Percentiles rank a stretch among this genome's conserved stretches.
These are phyloP conservation scores for Ceryle rudis DNA, from an alignment of 2,797 vertebrate genomes.

Conservation along the genomic window DNA sequence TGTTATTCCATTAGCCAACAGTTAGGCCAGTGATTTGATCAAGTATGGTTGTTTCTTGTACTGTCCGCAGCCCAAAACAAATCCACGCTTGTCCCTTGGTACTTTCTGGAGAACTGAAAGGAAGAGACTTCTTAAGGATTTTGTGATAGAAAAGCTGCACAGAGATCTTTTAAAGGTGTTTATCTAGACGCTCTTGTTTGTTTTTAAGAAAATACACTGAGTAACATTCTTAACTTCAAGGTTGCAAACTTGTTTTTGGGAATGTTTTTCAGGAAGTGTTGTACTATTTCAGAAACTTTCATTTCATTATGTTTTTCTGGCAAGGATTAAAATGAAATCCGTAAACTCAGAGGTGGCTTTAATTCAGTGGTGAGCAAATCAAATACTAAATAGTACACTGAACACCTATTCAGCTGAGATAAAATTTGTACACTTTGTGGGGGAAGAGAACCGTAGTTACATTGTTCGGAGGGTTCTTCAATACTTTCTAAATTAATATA, in stretches of 20 bases:
- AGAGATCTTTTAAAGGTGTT: conserved; percentile 70
- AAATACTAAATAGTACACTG: conserved; percentile 54
- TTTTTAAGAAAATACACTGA: conserved; percentile 70
- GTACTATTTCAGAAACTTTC: conserved; percentile 41
- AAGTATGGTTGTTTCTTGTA: conserved; percentile 67
- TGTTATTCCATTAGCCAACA: conserved; percentile 51
- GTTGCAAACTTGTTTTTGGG: conserved; percentile 56
- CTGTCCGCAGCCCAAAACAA: conserved; percentile 65
- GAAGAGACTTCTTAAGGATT: conserved; percentile 71
- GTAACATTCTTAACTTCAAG: conserved; percentile 66
- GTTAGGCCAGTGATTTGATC: conserved; percentile 64
- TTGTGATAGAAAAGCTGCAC: conserved; percentile 68
- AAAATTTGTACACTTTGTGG: conserved; percentile 26
- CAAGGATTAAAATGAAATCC: conserved; percentile 39
- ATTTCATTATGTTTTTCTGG: conserved; percentile 31
- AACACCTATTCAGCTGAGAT: conserved; percentile 49
- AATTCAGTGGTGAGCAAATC: conserved; percentile 52
- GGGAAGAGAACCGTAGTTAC: conserved; percentile 41
- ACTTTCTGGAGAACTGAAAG: conserved; percentile 70
- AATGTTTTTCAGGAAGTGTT: conserved; percentile 66
- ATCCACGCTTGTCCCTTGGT: conserved; percentile 67
- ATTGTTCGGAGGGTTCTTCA: conserved; percentile 32
- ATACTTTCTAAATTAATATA: conserved; percentile 25
- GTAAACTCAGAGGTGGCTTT: conserved; percentile 53
- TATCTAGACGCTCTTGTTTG: conserved; percentile 67